Evolutionary conservation across 2,113 vertebrate species (phyloP), one percentile per base, ranked within the genome.

Genomic region (Amia ocellicauda): DNA sequence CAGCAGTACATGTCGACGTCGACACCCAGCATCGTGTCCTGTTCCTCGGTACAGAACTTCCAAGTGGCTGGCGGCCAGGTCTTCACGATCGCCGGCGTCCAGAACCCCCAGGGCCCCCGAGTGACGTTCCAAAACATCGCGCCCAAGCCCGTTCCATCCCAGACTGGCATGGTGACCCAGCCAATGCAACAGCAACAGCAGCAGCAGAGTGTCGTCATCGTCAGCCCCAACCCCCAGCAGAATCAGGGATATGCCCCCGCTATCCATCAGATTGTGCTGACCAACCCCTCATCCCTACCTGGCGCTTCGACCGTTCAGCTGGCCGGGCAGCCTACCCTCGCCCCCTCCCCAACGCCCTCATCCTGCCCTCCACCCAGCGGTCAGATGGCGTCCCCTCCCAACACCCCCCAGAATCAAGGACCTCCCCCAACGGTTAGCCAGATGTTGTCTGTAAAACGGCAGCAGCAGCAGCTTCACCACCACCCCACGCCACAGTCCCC

Each of bases 61-160:
- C 94, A 95, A 78, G 90, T 92, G 69, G 90, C 88, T 54, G 75
- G 89, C 42, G 89, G 92, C 70, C 94, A 94, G 64, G 77, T 93
- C 51, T 86, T 94, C 71, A 91, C 90, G 45, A 90, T 96, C 3
- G 87, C 91, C 45, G 89, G 92, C 45, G 85, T 93, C 47, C 87
- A 93, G 19, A 92, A 85, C 71, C 85, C 93, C 62, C 93, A 93
- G 3, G 88, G 90, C 7, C 90, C 94, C 20, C 90, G 96, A n/a
- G 91, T 94, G 50, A 89, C 92, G 31, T 99, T 98, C 89, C 97
- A 99, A 75, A 99, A 94, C 58, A 99, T 99, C 50, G 97, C 96
- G 58, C 95, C 95, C 57, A 98, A 98, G 80, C 95, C 95, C 63
- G 86, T 91, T 27, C 92, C 93, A 0, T 91, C 90, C 79, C 94